Percentiles rank a stretch among this genome's conserved stretches.
These are phyloP conservation scores for Crotalus tigris DNA, from an alignment of 2,113 vertebrate genomes.

Conservation along the genomic window DNA sequence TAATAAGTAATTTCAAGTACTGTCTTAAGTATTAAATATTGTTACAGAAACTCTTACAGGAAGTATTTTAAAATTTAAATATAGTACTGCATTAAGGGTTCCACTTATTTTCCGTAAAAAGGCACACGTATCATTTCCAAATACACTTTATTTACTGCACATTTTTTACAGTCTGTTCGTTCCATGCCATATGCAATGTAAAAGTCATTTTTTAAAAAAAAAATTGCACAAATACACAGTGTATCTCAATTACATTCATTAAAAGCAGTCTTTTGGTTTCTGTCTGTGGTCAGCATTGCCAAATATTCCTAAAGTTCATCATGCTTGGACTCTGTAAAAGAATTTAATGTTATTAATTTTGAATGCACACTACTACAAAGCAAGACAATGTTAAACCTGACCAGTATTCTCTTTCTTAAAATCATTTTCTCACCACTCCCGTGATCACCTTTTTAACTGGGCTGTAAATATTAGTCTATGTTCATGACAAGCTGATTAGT, in stretches of 20 bases:
- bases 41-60: background rate
- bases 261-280: slow-evolving; percentile 1
- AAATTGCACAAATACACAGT: slow-evolving; percentile 23
- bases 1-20: background rate
- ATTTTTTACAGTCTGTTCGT: background rate
- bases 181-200: slow-evolving; percentile 7
- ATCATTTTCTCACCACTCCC: background rate
- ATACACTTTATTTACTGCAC: background rate
- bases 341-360: slow-evolving; percentile 14
- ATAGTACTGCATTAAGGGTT: background rate
- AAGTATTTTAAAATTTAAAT: background rate
- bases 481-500: too few species aligned
- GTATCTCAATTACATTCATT: slow-evolving; percentile 15
- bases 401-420: background rate
- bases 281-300: background rate
- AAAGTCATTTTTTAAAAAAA: slow-evolving; percentile 31
- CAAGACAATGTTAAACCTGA: background rate
- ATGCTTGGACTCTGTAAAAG: slow-evolving; percentile 67
- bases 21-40: background rate
- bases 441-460: background rate
- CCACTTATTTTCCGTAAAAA: background rate
- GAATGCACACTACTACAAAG: background rate
- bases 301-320: slow-evolving; percentile 85
- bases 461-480: too few species aligned
- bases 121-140: background rate